These are phyloP conservation scores for Galbula dea DNA, from an alignment of 2,113 vertebrate species.

Conservation along the genomic window DNA sequence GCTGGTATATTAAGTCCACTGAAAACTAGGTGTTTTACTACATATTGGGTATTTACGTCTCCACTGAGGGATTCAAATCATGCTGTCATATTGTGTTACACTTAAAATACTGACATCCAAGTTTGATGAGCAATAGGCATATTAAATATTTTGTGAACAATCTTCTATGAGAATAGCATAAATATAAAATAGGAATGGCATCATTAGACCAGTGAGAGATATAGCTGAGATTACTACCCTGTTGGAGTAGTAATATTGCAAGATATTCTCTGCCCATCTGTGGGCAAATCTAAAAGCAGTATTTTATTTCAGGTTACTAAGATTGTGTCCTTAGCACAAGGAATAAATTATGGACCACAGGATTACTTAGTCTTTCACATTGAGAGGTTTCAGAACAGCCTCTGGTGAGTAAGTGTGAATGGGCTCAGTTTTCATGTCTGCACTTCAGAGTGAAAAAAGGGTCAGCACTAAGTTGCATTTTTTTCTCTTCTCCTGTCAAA, in stretches of 20 bases:
- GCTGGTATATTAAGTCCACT: not conserved
- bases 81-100: not conserved
- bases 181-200: not conserved
- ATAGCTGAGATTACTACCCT: not conserved
- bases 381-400: conserved; percentile 7
- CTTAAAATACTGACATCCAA: not conserved
- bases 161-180: not conserved
- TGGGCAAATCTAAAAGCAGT: not conserved
- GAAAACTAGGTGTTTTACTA: not conserved
- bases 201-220: not conserved
- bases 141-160: not conserved
- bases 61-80: not conserved
- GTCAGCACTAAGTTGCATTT: conserved; percentile 12
- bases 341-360: not conserved
- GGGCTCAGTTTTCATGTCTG: conserved; percentile 35
- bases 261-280: not conserved
- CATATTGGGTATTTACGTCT: not conserved
- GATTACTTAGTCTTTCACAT: no score
- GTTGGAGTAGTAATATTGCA: not conserved
- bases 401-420: conserved; percentile 16
- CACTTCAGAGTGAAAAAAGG: not conserved
- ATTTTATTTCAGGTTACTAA: not conserved
- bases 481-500: conserved; percentile 7
- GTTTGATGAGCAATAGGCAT: not conserved
- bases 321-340: not conserved